Conservation (phyloP, 2,888 invertebrate species). For the Clitarchus hookeri region DNA sequence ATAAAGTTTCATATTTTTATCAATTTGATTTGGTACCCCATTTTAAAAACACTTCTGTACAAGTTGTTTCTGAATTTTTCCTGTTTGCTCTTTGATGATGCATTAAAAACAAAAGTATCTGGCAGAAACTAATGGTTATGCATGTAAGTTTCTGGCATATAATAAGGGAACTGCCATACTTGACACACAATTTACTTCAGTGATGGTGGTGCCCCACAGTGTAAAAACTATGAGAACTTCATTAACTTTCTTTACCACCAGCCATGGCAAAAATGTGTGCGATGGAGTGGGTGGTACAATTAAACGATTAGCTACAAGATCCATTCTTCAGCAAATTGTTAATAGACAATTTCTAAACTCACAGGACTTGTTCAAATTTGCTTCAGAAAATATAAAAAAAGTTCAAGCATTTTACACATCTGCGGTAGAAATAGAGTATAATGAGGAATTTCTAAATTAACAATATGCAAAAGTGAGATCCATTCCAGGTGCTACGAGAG, state of each 20-base stretch:
- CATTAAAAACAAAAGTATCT: no score
- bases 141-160: no score
- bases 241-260: neutral
- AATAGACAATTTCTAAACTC: neutral
- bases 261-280: constrained; percentile 11
- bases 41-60: no score
- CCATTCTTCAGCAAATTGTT: neutral
- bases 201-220: no score
- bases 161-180: no score
- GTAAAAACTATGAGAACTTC: no score
- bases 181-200: neutral
- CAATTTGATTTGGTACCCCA: no score
- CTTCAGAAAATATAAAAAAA: neutral
- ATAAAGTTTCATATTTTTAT: no score
- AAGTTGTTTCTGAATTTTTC: no score
- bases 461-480: neutral
- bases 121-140: no score
- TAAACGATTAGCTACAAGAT: neutral
- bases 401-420: neutral
- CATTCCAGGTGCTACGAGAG: neutral
- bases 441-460: neutral
- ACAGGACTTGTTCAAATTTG: neutral
- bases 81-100: no score
- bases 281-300: neutral
- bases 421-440: neutral